These are phyloP conservation scores for Camponotus pennsylvanicus DNA, from an alignment of 1,140 invertebrate genomes.

Conservation along the genomic window DNA sequence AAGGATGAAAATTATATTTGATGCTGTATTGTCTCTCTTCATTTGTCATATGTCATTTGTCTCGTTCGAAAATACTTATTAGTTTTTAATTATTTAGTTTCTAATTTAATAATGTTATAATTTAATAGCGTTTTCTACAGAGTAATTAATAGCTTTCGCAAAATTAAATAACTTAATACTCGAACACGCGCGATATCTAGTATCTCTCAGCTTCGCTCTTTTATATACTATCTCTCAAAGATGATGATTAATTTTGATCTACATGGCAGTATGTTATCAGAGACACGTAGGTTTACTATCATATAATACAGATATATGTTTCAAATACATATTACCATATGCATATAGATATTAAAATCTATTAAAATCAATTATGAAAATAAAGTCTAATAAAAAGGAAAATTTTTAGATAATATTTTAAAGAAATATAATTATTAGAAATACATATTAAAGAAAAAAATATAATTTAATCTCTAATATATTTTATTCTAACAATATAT, in stretches of 20 bases:
- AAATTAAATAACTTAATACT: constrained; percentile 32
- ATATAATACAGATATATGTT: constrained; percentile 1
- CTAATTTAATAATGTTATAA: constrained; percentile 28
- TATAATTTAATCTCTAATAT: neutral
- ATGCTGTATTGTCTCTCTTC: neutral
- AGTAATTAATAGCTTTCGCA: constrained; percentile 46
- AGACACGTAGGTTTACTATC: neutral
- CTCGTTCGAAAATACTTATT: neutral
- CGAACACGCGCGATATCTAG: neutral
- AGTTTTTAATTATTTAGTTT: constrained; percentile 23
- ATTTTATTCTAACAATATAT: neutral
- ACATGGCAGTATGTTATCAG: neutral
- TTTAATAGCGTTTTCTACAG: neutral
- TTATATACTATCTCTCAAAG: neutral
- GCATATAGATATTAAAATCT: neutral
- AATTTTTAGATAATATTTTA: neutral
- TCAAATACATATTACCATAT: neutral
- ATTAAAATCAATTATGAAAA: neutral
- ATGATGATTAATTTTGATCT: constrained; percentile 11
- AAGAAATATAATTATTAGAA: neutral
- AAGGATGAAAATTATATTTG: constrained; percentile 27
- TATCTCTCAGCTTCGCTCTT: neutral
- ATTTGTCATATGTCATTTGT: neutral
- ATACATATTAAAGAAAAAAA: neutral
- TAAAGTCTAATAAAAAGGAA: neutral